Conservation (phyloP, 2,888 invertebrate genomes). For the Pristionchus fissidentatus region DNA sequence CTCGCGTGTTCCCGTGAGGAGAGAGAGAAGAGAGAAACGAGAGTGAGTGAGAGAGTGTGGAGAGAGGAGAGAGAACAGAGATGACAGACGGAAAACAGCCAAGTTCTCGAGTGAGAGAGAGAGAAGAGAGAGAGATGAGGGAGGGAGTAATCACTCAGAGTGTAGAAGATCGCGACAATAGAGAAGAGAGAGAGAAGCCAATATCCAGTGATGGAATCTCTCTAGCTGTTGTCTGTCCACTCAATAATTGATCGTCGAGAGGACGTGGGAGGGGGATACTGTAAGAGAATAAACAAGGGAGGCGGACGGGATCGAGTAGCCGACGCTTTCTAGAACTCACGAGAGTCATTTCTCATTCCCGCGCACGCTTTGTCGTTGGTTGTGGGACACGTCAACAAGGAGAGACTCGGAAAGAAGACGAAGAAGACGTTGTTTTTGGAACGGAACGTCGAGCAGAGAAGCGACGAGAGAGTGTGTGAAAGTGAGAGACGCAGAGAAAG, state of each 20-base stretch:
- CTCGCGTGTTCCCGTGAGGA: not conserved
- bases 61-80: conserved; percentile 8
- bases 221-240: not conserved
- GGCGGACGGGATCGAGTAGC: not conserved
- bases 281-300: not conserved
- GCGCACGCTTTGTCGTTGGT: not conserved
- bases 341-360: not conserved
- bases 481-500: not conserved
- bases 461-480: not conserved
- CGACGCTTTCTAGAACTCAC: not conserved
- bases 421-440: conserved; percentile 30
- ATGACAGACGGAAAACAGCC: conserved; percentile 34
- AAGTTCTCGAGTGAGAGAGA: conserved; percentile 30
- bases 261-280: not conserved
- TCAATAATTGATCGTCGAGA: not conserved
- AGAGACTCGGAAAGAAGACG: not conserved
- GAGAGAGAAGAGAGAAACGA: not conserved
- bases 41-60: conserved; percentile 10
- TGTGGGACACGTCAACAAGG: not conserved
- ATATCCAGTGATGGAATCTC: conserved; percentile 19
- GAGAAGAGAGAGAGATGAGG: not conserved
- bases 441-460: not conserved
- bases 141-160: conserved; percentile 7
- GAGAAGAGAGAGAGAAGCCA: conserved; percentile 5
- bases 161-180: conserved; percentile 6